These are phyloP conservation scores for Adineta ricciae DNA, from an alignment of 2,888 invertebrate genomes.

Conservation along the genomic window DNA sequence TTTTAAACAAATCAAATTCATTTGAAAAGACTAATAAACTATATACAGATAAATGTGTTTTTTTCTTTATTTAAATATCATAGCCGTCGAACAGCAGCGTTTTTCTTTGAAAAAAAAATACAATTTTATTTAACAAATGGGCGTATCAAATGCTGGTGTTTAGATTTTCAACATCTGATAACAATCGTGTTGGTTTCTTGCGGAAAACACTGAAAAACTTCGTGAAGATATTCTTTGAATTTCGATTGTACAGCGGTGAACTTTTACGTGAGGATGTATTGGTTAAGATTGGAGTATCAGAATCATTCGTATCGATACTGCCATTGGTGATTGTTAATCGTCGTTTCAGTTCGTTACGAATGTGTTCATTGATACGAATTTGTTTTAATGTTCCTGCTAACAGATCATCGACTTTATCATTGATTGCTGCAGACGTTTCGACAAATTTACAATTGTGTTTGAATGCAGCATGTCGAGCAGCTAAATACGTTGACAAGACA, in stretches of 20 bases:
- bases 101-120: neutral
- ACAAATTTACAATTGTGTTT: constrained; percentile 29
- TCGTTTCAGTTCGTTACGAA: neutral
- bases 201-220: constrained; percentile 15
- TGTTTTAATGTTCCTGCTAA: constrained; percentile 33
- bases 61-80: neutral
- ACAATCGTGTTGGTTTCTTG: neutral
- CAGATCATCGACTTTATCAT: constrained; percentile 33
- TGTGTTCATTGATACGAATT: constrained; percentile 26
- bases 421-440: constrained; percentile 33
- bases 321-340: neutral
- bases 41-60: neutral
- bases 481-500: neutral
- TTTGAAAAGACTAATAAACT: neutral
- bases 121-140: neutral
- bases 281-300: neutral
- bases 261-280: neutral
- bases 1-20: neutral
- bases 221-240: neutral
- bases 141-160: neutral
- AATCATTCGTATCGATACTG: neutral
- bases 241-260: neutral
- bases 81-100: neutral
- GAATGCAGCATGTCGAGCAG: constrained; percentile 24
- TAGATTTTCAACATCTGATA: neutral